These are phyloP conservation scores for Horisme vitalbata DNA, from an alignment of 2,888 invertebrate species.

Conservation along the genomic window DNA sequence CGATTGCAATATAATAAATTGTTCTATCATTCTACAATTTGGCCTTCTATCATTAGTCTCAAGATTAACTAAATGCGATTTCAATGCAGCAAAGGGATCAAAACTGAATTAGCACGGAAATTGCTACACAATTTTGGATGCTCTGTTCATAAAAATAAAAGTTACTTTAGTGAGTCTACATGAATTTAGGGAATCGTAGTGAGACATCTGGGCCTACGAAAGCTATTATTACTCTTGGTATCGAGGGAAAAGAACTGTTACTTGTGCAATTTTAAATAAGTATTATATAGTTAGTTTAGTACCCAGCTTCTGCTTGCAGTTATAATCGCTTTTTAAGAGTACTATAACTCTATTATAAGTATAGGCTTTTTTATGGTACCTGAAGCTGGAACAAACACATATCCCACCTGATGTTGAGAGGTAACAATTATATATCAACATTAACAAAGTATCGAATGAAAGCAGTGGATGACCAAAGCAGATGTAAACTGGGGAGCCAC, in stretches of 20 bases:
- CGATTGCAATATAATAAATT: slow-evolving; percentile 2
- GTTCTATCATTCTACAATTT: slow-evolving; percentile 25
- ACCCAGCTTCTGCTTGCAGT: no score
- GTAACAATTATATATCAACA: no score
- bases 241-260: slow-evolving; percentile 33
- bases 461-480: no score
- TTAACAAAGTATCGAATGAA: no score
- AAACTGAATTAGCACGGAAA: slow-evolving; percentile 54
- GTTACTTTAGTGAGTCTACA: background rate
- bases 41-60: slow-evolving; percentile 27
- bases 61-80: slow-evolving; percentile 33
- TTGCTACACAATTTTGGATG: slow-evolving; percentile 12
- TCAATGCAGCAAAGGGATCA: slow-evolving; percentile 46
- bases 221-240: slow-evolving; percentile 42
- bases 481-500: no score
- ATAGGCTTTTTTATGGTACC: no score
- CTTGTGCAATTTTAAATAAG: slow-evolving; percentile 15
- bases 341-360: no score
- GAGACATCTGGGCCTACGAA: slow-evolving; percentile 53
- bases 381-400: no score
- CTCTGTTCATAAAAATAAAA: slow-evolving; percentile 2
- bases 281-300: slow-evolving; percentile 4
- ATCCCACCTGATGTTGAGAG: no score
- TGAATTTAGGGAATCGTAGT: slow-evolving; percentile 39
- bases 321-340: no score